Percentiles rank a stretch among this genome's conserved stretches.
These are phyloP conservation scores for Pseudomyrmex cubaensis DNA, from an alignment of 1,140 invertebrate genomes.

Conservation along the genomic window DNA sequence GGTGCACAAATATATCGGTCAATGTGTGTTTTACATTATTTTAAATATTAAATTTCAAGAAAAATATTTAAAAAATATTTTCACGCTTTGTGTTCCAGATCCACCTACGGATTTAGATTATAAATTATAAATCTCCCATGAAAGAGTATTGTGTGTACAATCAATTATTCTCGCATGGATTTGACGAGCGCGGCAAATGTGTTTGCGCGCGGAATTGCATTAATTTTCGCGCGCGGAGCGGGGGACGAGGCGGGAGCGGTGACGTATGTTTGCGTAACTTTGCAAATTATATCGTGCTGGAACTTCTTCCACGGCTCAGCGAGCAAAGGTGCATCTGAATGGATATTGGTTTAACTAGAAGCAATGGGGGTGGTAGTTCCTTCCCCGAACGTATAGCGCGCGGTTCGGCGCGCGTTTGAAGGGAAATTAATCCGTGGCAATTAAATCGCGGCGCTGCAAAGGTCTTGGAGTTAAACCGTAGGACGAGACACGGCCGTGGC, in stretches of 20 bases:
- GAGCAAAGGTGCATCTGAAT: conserved; percentile 45
- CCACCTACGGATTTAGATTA: not conserved
- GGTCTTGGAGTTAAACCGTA: conserved; percentile 32
- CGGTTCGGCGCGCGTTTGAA: conserved; percentile 32
- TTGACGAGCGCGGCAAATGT: conserved; percentile 27
- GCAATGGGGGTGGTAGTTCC: conserved; percentile 10
- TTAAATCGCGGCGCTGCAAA: conserved; percentile 22
- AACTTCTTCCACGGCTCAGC: conserved; percentile 31
- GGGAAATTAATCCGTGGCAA: conserved; percentile 42
- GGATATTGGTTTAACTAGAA: conserved; percentile 22
- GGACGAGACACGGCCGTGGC: not conserved
- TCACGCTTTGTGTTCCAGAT: not conserved
- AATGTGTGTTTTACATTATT: not conserved
- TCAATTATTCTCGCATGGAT: not conserved
- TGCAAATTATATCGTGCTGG: conserved; percentile 3
- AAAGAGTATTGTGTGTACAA: not conserved
- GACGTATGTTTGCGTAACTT: conserved; percentile 45
- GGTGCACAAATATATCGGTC: not conserved
- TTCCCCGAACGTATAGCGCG: not conserved
- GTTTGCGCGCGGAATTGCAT: conserved; percentile 7
- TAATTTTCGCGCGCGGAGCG: conserved; percentile 4
- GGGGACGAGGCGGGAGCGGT: not conserved
- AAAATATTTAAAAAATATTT: not conserved
- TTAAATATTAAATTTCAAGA: not conserved
- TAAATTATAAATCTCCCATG: not conserved